These are phyloP conservation scores for Hypotaenidia philippensis DNA, from an alignment of 2,797 vertebrate species.

Conservation along the genomic window DNA sequence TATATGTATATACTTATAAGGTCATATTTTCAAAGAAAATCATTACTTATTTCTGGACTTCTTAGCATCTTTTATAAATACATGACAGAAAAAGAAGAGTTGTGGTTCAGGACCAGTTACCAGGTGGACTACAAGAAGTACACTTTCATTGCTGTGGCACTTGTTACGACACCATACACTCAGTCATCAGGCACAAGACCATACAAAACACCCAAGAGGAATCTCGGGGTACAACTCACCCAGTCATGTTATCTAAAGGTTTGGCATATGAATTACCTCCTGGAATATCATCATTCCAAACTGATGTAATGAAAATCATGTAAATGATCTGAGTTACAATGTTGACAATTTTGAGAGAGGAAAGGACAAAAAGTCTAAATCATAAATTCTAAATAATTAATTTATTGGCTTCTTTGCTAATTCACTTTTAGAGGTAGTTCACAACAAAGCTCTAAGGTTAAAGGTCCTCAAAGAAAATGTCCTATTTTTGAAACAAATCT, in stretches of 20 bases:
- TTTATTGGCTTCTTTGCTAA: neutral
- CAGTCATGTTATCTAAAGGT: neutral
- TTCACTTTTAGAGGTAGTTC: neutral
- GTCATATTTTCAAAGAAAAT: neutral
- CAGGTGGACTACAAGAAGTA: too few relatives aligned
- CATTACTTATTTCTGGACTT: neutral
- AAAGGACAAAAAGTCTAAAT: neutral
- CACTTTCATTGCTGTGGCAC: neutral
- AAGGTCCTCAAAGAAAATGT: neutral
- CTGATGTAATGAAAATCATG: neutral
- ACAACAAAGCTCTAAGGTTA: neutral
- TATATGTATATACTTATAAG: neutral
- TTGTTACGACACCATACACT: fast-evolving
- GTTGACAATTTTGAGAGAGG: neutral
- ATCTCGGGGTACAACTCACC: neutral
- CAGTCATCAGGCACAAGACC: neutral
- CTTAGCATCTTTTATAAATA: neutral
- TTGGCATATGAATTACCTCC: neutral
- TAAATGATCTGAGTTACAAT: neutral
- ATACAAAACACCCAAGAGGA: neutral
- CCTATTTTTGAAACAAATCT: neutral
- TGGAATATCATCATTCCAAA: neutral
- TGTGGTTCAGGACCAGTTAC: neutral
- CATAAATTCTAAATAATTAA: neutral
- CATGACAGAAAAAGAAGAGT: neutral